Conservation (phyloP, 2,888 invertebrate genomes). For the Callyntrura sp. region DNA sequence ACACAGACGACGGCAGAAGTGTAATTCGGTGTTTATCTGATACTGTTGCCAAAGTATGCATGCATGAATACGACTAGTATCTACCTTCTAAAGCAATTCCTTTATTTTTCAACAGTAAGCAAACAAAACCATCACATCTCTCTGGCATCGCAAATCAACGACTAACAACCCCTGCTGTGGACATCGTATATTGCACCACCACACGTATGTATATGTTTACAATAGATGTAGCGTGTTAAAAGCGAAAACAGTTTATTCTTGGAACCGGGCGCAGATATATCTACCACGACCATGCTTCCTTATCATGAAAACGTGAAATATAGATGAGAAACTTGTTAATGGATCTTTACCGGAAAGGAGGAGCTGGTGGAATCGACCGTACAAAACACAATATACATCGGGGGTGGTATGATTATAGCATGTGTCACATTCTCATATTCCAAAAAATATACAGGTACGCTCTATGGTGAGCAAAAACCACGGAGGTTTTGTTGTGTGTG, state of each 20-base stretch:
- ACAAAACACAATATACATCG: neutral
- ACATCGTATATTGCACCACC: neutral
- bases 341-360: conserved; percentile 59
- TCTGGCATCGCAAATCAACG: conserved; percentile 50
- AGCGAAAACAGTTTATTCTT: neutral
- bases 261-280: conserved; percentile 3
- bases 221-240: neutral
- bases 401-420: conserved; percentile 7
- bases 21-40: neutral
- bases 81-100: conserved; percentile 21
- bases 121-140: conserved; percentile 54
- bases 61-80: conserved; percentile 7
- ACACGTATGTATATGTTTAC: neutral
- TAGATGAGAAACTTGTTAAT: conserved; percentile 63
- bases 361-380: conserved; percentile 5
- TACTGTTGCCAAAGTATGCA: conserved; percentile 50
- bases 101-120: conserved; percentile 30
- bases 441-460: neutral
- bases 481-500: conserved; percentile 2
- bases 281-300: conserved; percentile 20
- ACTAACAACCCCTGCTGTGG: conserved; percentile 1
- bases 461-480: neutral
- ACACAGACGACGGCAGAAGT: conserved; percentile 7
- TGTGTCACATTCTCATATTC: conserved; percentile 72
- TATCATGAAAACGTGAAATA: conserved; percentile 57